Evolutionary conservation across 2,888 invertebrate genomes (phyloP).

Genomic region (Sarcophaga carnaria): DNA sequence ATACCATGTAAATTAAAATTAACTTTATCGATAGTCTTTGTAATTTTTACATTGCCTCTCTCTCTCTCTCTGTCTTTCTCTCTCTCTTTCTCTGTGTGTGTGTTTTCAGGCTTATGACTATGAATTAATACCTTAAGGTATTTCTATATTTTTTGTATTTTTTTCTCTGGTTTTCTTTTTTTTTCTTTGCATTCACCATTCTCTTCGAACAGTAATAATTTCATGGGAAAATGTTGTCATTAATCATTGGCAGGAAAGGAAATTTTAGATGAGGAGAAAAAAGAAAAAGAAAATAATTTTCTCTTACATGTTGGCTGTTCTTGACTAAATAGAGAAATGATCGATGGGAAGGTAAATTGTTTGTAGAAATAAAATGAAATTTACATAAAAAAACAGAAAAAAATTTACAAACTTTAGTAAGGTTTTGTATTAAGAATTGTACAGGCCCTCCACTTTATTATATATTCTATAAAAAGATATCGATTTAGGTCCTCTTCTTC

Average conservation of each 20-base stretch:
- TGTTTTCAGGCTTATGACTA: slow-evolving; percentile 24
- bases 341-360: not conserved
- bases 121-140: slow-evolving; percentile 59
- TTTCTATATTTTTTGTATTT: not conserved
- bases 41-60: slow-evolving; percentile 19
- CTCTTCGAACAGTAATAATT: slow-evolving; percentile 53
- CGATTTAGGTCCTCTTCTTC: no score
- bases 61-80: not conserved
- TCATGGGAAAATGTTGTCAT: slow-evolving; percentile 64
- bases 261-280: slow-evolving; percentile 35
- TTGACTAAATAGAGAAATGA: slow-evolving; percentile 46
- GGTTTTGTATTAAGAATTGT: no score
- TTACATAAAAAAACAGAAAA: no score
- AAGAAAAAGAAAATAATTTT: not conserved
- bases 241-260: slow-evolving; percentile 55
- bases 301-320: not conserved
- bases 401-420: no score
- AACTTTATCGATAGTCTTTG: slow-evolving; percentile 55
- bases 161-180: not conserved
- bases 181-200: not conserved
- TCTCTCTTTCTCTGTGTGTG: not conserved
- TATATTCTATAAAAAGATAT: no score
- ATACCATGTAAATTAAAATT: slow-evolving; percentile 65
- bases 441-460: no score
- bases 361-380: no score